Evolutionary conservation across 53 echinoderm and acorn worm species (phyloP), one percentile per base, ranked within the genome.

Genomic region (Paelopatides confundens): DNA sequence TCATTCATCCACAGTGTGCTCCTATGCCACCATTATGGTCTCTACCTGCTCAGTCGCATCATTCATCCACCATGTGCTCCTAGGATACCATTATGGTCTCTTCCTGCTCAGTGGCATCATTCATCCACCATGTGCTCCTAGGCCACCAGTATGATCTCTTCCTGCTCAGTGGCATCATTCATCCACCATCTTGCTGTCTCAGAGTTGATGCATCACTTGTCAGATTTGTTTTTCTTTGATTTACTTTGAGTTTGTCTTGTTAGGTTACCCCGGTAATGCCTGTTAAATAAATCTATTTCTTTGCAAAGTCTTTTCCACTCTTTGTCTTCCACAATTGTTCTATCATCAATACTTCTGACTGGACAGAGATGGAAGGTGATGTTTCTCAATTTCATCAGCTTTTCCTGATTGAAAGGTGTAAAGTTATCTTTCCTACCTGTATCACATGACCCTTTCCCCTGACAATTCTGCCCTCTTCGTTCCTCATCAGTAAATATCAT

Each of bases 331-430:
- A 47, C 40, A 27, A 3, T 74, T 47, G 9, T 9, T 29, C 27
- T 74, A 24, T 74, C 74, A 1, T 74, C 28, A 40, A 40, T 46
- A 3, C 40, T 74, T 2, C 29, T 74, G 27, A 74, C 29, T 14
- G 74, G 74, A 74, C 74, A 74, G 11, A 74, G 47, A 21, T 74
- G 39, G 39, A 74, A 74, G 39, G 28, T 46, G 31, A 74, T 74
- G 1, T 74, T 11, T 23, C 40, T 74, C 26, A 74, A 17, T 74
- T 39, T 74, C n/a, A 11, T 23, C 35, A 74, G 28, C 74, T 74
- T 74, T 27, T 40, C 46, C 39, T 35, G 10, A 21, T 21, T 23
- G 1, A 58, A 58, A 18, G 17, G 58, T 23, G 21, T 23, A 18
- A 58, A 58, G 18, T 58, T 21, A 46, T 40, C 40, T 36, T 74